Conservation (phyloP, 2,888 invertebrate species). For the Chrysolina haemoptera region DNA sequence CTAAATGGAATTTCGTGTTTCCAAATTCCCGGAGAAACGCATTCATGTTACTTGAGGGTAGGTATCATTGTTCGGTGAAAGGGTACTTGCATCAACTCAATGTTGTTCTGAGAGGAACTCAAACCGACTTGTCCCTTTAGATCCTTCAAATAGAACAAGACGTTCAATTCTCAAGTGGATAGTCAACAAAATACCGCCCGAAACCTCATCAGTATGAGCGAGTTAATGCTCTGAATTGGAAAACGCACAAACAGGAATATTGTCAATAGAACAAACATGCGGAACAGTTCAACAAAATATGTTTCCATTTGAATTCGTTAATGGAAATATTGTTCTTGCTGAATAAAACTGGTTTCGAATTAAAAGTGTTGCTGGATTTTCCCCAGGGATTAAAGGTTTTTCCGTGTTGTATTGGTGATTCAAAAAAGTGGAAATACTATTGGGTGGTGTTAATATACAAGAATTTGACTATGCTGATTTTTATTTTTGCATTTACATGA, state of each 20-base stretch:
- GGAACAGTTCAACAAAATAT: neutral
- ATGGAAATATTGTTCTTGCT: neutral
- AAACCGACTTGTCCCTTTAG: neutral
- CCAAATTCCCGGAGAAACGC: neutral
- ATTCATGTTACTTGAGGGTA: neutral
- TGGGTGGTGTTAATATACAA: neutral
- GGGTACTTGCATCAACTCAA: neutral
- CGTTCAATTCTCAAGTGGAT: neutral
- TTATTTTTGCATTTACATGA: no score
- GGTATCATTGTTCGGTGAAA: neutral
- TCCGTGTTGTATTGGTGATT: neutral
- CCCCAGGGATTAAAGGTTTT: neutral
- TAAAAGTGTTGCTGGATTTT: neutral
- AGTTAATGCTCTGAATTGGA: neutral
- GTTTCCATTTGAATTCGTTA: neutral
- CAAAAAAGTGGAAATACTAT: neutral
- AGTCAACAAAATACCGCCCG: neutral
- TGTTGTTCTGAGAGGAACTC: slow-evolving; percentile 8
- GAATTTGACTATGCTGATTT: no score
- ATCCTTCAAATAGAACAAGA: slow-evolving; percentile 7
- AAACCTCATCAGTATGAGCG: neutral
- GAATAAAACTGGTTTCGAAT: neutral
- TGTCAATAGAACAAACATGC: neutral
- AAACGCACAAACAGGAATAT: neutral
- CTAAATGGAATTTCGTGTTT: no score